phyloP scores from a whole-genome alignment of 2,888 invertebrate species.

The Poecilobothrus nobilitatus region DNA sequence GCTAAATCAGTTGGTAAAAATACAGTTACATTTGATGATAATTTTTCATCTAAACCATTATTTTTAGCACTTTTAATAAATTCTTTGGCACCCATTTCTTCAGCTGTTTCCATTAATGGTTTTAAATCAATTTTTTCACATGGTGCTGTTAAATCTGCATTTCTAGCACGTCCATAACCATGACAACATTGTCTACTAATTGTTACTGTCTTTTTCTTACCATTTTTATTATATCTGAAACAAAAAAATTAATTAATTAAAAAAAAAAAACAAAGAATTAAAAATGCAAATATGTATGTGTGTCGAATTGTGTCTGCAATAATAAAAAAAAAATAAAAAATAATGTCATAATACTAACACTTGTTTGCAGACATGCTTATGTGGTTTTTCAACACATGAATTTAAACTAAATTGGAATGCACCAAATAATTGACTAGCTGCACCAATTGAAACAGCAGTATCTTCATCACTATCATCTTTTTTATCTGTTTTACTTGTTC shows the following conservation, averaged over 20 bases:
- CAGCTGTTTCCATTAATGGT: conserved; percentile 49
- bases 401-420: conserved; percentile 42
- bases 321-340: too few species aligned
- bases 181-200: conserved; percentile 61
- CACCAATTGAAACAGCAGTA: conserved; percentile 28
- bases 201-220: conserved; percentile 53
- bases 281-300: too few species aligned
- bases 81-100: conserved; percentile 51
- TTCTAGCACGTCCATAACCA: conserved; percentile 49
- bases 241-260: background rate
- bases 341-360: conserved; percentile 34
- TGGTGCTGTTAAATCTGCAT: conserved; percentile 41
- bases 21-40: conserved; percentile 51
- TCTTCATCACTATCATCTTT: conserved; percentile 26
- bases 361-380: conserved; percentile 42
- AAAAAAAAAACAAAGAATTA: too few species aligned
- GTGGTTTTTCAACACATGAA: conserved; percentile 41
- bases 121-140: conserved; percentile 52
- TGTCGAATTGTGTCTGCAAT: too few species aligned
- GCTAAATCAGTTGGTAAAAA: conserved; percentile 57
- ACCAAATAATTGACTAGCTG: conserved; percentile 31
- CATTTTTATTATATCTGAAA: conserved; percentile 49
- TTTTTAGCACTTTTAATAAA: conserved; percentile 50
- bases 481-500: conserved; percentile 24
- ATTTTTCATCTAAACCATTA: conserved; percentile 46